Evolutionary conservation across 2,888 invertebrate species (phyloP).

Genomic region (Sinotaia quadrata): DNA sequence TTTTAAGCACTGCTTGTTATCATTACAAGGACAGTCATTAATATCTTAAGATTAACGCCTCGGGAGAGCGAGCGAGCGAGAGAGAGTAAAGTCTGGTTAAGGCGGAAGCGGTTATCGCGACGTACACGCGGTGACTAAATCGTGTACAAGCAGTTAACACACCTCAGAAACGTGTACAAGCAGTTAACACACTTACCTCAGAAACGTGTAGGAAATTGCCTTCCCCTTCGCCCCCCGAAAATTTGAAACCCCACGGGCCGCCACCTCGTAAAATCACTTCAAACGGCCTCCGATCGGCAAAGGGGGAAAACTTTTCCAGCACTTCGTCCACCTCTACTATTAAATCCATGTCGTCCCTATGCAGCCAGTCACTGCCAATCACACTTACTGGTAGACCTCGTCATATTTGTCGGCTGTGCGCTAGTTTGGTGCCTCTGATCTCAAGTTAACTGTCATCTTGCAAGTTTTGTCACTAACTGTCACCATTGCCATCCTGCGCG

Average conservation of each 20-base stretch:
- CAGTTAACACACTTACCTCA: conserved; percentile 53
- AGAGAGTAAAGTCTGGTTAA: neutral
- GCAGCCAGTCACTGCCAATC: neutral
- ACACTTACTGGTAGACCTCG: no score
- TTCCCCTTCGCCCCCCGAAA: conserved; percentile 50
- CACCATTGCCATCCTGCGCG: no score
- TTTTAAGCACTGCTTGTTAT: no score
- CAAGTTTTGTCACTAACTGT: no score
- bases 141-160: neutral
- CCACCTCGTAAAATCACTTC: conserved; percentile 60
- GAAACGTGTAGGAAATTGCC: conserved; percentile 51
- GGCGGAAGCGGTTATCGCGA: neutral
- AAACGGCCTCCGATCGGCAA: conserved; percentile 41
- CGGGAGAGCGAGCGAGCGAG: conserved; percentile 9
- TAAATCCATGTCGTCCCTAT: conserved; percentile 18
- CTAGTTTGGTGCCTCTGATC: no score
- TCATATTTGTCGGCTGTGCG: no score
- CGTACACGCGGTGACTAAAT: neutral
- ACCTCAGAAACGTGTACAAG: neutral
- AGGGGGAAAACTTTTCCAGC: conserved; percentile 28
- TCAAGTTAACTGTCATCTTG: no score
- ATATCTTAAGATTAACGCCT: no score
- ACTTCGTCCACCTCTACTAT: conserved; percentile 15
- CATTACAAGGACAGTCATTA: no score
- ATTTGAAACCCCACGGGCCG: conserved; percentile 61